Evolutionary conservation across 2,113 vertebrate genomes (phyloP).

Genomic region (Prionailurus viverrinus): DNA sequence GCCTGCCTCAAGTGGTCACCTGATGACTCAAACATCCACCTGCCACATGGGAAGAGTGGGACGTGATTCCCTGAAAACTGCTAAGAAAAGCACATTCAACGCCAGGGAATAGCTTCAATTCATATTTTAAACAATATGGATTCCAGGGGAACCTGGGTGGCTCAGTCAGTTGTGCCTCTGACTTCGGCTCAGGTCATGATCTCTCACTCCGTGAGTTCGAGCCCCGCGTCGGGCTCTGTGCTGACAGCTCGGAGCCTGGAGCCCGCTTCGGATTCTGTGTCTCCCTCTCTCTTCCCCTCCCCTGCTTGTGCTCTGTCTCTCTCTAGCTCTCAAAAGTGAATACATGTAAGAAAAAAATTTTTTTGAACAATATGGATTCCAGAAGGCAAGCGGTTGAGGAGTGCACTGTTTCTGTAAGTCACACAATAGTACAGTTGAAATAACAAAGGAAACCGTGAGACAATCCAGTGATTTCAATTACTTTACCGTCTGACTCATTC

Average conservation of each 20-base stretch:
- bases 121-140: neutral
- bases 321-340: no score
- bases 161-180: no score
- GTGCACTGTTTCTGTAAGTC: neutral
- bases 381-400: neutral
- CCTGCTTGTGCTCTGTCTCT: no score
- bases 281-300: no score
- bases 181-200: no score
- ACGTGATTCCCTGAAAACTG: neutral
- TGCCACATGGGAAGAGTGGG: neutral
- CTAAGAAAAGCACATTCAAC: neutral
- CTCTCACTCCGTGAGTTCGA: no score
- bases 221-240: no score
- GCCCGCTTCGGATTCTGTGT: no score
- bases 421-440: constrained; percentile 2
- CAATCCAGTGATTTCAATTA: constrained; percentile 8
- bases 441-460: constrained; percentile 39
- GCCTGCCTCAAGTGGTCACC: neutral
- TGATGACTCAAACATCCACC: neutral
- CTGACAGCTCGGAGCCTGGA: no score
- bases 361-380: neutral
- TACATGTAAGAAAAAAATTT: no score
- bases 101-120: neutral
- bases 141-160: neutral
- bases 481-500: constrained; percentile 32